Conservation (phyloP, 2,888 invertebrate genomes). For the Helobdella robusta region DNA sequence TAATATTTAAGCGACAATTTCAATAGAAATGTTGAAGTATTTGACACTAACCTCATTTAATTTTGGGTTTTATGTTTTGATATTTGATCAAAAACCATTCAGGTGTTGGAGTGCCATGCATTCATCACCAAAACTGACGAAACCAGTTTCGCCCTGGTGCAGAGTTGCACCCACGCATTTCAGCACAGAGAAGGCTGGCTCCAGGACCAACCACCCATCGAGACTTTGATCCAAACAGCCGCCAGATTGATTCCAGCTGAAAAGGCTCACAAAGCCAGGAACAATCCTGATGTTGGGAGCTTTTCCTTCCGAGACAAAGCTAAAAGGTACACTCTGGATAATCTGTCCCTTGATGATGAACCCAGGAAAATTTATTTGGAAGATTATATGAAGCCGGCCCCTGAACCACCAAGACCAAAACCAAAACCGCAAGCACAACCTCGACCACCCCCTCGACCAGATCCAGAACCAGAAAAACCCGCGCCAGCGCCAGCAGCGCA, state of each 20-base stretch:
- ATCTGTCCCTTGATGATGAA: not conserved
- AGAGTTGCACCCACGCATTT: constrained; percentile 97
- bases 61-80: not conserved
- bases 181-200: constrained; percentile 56
- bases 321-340: constrained; percentile 4
- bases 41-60: constrained; percentile 9
- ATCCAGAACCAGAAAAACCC: not conserved
- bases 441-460: not conserved
- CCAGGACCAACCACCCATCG: constrained; percentile 29
- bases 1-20: too few relatives aligned
- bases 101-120: constrained; percentile 47
- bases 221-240: constrained; percentile 1
- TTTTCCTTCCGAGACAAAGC: not conserved
- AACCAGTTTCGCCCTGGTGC: constrained; percentile 90
- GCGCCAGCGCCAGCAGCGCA: not conserved
- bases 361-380: not conserved
- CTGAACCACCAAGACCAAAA: not conserved
- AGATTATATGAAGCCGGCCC: too few relatives aligned
- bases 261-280: not conserved
- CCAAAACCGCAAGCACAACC: not conserved
- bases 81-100: not conserved
- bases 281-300: not conserved
- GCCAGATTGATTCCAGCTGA: constrained; percentile 11
- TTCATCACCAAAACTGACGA: constrained; percentile 62
- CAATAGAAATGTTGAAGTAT: not conserved